Evolutionary conservation across 2,797 vertebrate genomes (phyloP), one percentile per base, ranked within the genome.

Genomic region (Euphonia xanthogaster): DNA sequence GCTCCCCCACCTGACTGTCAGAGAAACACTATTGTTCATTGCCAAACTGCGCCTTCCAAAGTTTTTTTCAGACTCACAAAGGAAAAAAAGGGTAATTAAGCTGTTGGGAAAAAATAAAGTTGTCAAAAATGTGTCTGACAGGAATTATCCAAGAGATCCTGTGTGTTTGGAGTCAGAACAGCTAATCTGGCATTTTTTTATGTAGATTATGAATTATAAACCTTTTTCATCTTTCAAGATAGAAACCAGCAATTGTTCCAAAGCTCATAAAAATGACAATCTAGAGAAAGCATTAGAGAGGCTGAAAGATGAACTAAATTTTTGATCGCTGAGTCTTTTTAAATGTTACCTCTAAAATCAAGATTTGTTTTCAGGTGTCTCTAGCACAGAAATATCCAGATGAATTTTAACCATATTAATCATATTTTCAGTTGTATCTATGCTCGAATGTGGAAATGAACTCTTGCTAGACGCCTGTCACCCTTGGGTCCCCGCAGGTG

Each of bases 1-100:
- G 67, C 98, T 99, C 63, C 99, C 99, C 55, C 98, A 99, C 96
- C 98, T 99, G 96, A 99, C 99, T 0, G 99, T 99, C 70, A 98
- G 98, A 4, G 99, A 99, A 98, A 99, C 99, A 9, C 97, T 99
- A 24, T 65, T 97, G 78, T 99, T 99, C 33, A 95, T 99, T 15
- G 99, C 99, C 92, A 99, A 98, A 94, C 98, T 99, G 71, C 98
- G 99, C 50, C 98, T 99, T 67, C 99, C 99, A 33, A 98, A 98
- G 50, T 97, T 97, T 97, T 99, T 98, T 98, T 98, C 98, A 25
- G 98, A 99, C 89, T 97, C 98, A 40, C 98, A 99, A 97, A 98
- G 98, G 60, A 95, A 99, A 97, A 98, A 99, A 98, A 98, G 99
- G 98, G 99, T 99, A 96, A 98, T 92, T 96, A 96, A 96, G 92